Conservation (phyloP, 2,113 vertebrate species). For the Ptilonorhynchus violaceus region DNA sequence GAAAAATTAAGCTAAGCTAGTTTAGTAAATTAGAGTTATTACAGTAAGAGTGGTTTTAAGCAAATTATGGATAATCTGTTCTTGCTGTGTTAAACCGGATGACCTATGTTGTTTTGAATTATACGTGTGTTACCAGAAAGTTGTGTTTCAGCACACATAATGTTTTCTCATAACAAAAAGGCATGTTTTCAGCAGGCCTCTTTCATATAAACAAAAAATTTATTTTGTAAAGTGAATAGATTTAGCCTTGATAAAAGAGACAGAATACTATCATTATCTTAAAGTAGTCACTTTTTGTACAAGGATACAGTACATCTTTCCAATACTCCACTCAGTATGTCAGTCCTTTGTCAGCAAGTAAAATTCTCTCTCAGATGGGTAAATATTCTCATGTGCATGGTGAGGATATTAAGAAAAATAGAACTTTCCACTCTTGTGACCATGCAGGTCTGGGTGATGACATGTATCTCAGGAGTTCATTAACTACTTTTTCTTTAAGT, state of each 20-base stretch:
- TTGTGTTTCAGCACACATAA: not conserved
- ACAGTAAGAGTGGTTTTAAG: not conserved
- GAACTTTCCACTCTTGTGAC: accelerated
- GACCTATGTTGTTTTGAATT: not conserved
- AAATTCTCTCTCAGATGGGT: not conserved
- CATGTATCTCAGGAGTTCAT: not conserved
- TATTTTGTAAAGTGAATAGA: not conserved
- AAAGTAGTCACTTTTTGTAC: not conserved
- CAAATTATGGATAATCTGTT: not conserved
- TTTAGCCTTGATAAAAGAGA: not conserved
- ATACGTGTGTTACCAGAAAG: not conserved
- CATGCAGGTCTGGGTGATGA: not conserved
- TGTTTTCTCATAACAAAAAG: not conserved
- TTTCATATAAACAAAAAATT: not conserved
- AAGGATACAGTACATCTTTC: not conserved
- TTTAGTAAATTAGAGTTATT: not conserved
- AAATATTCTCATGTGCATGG: not conserved
- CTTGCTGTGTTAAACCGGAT: not conserved
- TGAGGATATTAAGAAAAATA: not conserved
- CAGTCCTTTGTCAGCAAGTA: not conserved
- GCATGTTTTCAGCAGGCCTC: not conserved
- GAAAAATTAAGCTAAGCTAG: not conserved
- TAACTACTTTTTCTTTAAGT: not conserved
- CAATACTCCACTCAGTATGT: not conserved
- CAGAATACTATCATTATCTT: not conserved